phyloP scores from a whole-genome alignment of 2,888 invertebrate species.

The Ichneumon xanthorius region DNA sequence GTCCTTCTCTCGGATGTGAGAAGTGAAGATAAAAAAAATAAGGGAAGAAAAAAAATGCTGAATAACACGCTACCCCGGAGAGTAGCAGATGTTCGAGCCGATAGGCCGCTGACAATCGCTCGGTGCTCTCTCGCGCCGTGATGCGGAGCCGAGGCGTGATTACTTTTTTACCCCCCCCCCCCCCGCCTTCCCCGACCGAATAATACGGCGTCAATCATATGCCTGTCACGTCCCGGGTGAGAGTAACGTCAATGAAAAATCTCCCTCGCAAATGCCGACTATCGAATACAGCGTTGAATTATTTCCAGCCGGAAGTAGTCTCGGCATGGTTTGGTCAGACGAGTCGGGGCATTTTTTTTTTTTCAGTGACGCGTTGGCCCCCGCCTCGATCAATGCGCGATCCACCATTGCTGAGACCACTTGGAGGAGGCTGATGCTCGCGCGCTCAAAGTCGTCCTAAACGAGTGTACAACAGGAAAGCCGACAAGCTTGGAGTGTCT shows the following conservation, averaged over 20 bases:
- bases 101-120: constrained; percentile 53
- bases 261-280: not conserved
- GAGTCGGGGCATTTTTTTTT: not conserved
- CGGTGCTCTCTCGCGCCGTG: constrained; percentile 35
- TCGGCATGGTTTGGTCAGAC: not conserved
- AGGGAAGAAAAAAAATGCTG: constrained; percentile 25
- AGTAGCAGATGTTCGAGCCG: constrained; percentile 61
- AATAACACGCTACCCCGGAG: constrained; percentile 56
- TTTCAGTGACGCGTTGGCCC: not conserved
- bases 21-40: constrained; percentile 22
- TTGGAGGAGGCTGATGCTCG: not conserved
- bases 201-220: constrained; percentile 42
- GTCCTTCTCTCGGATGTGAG: constrained; percentile 29
- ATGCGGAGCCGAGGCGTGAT: constrained; percentile 34
- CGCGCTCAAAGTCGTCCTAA: not conserved
- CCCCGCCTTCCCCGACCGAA: constrained; percentile 46
- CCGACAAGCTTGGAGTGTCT: not conserved
- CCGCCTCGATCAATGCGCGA: not conserved
- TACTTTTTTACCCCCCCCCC: constrained; percentile 38
- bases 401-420: not conserved
- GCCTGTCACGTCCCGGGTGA: constrained; percentile 10
- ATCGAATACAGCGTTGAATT: not conserved
- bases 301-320: not conserved
- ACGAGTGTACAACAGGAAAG: not conserved
- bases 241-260: not conserved